phyloP scores from a whole-genome alignment of 2,113 vertebrate species.

The Chamaea fasciata region DNA sequence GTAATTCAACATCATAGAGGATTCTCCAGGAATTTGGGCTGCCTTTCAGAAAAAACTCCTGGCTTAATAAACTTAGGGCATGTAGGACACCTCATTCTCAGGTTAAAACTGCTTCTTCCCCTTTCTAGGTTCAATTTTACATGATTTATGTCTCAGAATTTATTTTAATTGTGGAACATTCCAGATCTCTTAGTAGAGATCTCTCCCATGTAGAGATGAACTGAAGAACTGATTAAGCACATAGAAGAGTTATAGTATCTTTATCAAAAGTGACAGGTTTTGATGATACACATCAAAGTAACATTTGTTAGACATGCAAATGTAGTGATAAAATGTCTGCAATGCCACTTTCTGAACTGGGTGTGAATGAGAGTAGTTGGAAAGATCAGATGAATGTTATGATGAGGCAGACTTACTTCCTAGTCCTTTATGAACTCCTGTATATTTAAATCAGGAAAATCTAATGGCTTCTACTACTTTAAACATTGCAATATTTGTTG shows the following conservation, averaged over 20 bases:
- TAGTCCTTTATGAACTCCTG: not conserved
- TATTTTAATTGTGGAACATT: not conserved
- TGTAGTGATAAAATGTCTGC: not conserved
- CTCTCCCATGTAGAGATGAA: not conserved
- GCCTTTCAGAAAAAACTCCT: not conserved
- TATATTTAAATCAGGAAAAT: not conserved
- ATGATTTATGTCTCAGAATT: not conserved
- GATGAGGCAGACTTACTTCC: not conserved
- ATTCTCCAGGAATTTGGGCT: not conserved
- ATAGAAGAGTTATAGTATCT: not conserved
- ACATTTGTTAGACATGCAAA: not conserved
- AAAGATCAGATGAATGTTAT: not conserved
- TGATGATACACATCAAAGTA: not conserved
- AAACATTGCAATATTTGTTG: not conserved
- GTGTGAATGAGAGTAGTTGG: not conserved
- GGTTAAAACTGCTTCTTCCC: not conserved
- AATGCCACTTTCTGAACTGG: not conserved
- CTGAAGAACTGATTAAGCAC: not conserved
- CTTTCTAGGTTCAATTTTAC: not conserved
- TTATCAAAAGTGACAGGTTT: not conserved
- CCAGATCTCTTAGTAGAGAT: not conserved
- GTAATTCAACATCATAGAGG: not conserved
- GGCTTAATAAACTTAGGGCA: not conserved
- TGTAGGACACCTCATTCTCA: not conserved
- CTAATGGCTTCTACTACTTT: not conserved